These are phyloP conservation scores for Poecilia latipinna DNA, from an alignment of 2,113 vertebrate species.

Conservation along the genomic window DNA sequence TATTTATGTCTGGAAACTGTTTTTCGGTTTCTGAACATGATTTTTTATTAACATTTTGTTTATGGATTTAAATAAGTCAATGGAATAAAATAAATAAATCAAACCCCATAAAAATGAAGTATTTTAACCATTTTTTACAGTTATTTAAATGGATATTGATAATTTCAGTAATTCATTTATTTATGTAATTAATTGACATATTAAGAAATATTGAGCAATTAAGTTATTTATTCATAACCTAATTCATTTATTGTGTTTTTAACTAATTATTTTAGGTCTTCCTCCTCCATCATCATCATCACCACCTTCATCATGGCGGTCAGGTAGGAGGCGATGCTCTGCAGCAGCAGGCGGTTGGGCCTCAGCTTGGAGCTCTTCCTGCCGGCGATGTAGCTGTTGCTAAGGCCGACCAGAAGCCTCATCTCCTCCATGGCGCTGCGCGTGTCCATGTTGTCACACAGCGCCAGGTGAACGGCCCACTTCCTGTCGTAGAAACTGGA, in stretches of 20 bases:
- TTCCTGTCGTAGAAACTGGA: slow-evolving; percentile 89
- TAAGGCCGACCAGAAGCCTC: slow-evolving; percentile 87
- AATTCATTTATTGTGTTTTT: no score
- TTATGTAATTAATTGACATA: no score
- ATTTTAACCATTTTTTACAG: no score
- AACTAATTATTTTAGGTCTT: no score
- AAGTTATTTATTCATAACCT: no score
- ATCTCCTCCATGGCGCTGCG: slow-evolving; percentile 91
- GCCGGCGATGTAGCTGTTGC: slow-evolving; percentile 91
- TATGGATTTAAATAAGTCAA: background rate
- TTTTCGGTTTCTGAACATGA: background rate
- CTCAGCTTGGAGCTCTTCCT: slow-evolving; percentile 83
- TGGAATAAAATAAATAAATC: no score
- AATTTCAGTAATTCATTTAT: no score
- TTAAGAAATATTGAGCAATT: no score
- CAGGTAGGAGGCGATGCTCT: slow-evolving; percentile 85
- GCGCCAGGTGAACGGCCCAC: slow-evolving; percentile 83
- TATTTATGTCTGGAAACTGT: no score
- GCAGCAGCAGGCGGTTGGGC: slow-evolving; percentile 87
- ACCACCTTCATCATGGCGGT: slow-evolving; percentile 90
- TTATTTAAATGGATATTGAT: no score
- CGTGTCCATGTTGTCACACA: slow-evolving; percentile 96
- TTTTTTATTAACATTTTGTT: background rate
- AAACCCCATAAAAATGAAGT: no score
- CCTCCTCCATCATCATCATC: no score